Base-by-base conservation (phyloP, 2,888 invertebrate genomes). In the Lochmaea crataegi region DNA sequence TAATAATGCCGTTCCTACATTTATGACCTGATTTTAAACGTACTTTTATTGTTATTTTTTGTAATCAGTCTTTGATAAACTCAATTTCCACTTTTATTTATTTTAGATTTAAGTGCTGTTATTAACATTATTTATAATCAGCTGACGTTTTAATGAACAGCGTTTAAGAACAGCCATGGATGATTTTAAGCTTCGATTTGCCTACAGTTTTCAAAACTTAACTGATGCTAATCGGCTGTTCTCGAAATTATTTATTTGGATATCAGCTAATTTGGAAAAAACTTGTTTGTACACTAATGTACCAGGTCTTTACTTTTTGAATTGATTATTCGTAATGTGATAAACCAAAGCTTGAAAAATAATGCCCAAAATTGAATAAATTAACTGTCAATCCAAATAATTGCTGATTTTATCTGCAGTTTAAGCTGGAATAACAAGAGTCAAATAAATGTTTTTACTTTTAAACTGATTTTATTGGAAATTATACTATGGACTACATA, bases 351-450 rank as follows among this genome's bases (percentile, higher is more conserved):
- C 7, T 51, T 53, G 53, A 16, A 18, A 2, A 53, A 10, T 10
- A 1, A 2, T 16, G 53, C 16, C 18, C 53, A 16, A 53, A 18
- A 53, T 53, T n/a, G 14, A n/a, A 7, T n/a, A 51, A n/a, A 51
- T n/a, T 10, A 48, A 48, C 51, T 11, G 10, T 18, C 10, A 53
- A 53, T 53, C 10, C 18, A 53, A 2, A 53, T 53, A 18, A 16
- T 18, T 53, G 16, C 16, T 16, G n/a, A n/a, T n/a, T 51, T 51
- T 6, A n/a, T 51, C n/a, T 16, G 16, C 53, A 58, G 58, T 58
- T 58, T n/a, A 58, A 60, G 41, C 42, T 42, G 41, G 41, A 42
- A 11, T 61, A 61, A 61, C 61, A 61, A 41, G 41, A 61, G 41
- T 12, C 18, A 61, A 41, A 58, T 58, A 38, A 58, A 61, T 41